These are phyloP conservation scores for Eutrigla gurnardus DNA, from an alignment of 2,797 vertebrate species.

Conservation along the genomic window DNA sequence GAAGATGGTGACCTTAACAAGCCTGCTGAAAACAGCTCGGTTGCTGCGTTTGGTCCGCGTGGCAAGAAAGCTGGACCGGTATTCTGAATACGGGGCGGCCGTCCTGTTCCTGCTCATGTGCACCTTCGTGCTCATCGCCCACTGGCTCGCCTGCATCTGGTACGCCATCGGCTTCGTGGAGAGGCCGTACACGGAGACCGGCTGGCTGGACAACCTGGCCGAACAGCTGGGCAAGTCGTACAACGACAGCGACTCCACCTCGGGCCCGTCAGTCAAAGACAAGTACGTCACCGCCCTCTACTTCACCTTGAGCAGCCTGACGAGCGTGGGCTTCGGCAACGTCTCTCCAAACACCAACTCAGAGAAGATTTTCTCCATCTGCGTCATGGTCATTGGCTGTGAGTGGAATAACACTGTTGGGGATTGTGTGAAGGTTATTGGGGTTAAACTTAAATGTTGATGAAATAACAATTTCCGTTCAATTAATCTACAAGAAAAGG, in stretches of 20 bases:
- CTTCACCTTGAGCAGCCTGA: constrained; percentile 99
- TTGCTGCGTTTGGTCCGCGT: constrained; percentile 94
- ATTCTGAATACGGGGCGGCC: constrained; percentile 94
- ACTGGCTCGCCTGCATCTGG: constrained; percentile 99
- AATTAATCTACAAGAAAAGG: too few relatives aligned
- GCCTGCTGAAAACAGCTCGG: constrained; percentile 95
- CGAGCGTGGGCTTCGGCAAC: constrained; percentile 97
- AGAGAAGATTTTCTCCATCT: constrained; percentile 99
- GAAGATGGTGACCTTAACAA: constrained; percentile 93
- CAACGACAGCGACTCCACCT: constrained; percentile 90
- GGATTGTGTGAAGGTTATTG: neutral
- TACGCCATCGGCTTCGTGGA: constrained; percentile 98
- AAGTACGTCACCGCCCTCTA: constrained; percentile 98
- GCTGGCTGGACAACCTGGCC: constrained; percentile 96
- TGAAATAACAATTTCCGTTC: too few relatives aligned
- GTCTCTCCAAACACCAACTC: constrained; percentile 99
- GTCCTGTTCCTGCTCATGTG: constrained; percentile 99
- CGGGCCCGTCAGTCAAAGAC: constrained; percentile 95
- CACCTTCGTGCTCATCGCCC: constrained; percentile 97
- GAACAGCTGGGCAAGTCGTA: constrained; percentile 95
- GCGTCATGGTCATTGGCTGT: constrained; percentile 99
- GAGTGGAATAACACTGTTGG: constrained; percentile 77
- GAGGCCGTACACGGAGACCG: constrained; percentile 94
- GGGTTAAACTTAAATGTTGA: neutral
- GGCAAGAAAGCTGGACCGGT: constrained; percentile 95